Base-by-base conservation (phyloP, 2,113 vertebrate genomes). In the Embiotoca jacksoni region DNA sequence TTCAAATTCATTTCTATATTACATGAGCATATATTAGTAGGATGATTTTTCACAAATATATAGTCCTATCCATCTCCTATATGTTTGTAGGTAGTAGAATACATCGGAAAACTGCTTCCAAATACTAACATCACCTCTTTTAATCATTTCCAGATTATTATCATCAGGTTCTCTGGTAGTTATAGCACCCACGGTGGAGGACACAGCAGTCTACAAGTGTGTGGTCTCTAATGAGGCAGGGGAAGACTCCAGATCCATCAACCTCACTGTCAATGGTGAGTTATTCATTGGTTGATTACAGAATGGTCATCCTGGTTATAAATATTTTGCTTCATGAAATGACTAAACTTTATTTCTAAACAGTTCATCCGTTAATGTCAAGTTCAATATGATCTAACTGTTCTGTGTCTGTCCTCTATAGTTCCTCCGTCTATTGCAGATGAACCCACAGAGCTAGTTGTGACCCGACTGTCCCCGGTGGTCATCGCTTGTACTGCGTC, bases 401-500 rank as follows among this genome's bases (percentile, higher is more conserved):
- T 14, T 81, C 35, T 59, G 0, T 31, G 0, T 61, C 36, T 78
- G 31, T 39, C n/a, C 59, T 16, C 89, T 32, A 7, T 46, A 99
- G 98, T 99, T 83, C 97, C 97, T 79, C 97, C 98, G 8, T 96
- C 97, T 23, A 96, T 99, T 89, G 97, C 97, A 55, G 98, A 99
- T 87, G 98, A 99, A 88, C 94, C 94, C 52, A 93, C 96, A 1
- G 96, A 99, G 80, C 82, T 99, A 3, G 75, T 96, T 50, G 95
- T 97, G 8, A 98, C 92, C 81, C 97, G 87, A 75, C 85, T 95
- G n/a, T 95, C 96, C 80, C 94, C 96, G 1, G 93, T 96, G 6
- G 70, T 99, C 31, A 94, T 99, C 23, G 93, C 96, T 55, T 99
- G 98, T 87, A 95, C 95, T 0, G 94, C 95, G 0, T 96, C 96